These are phyloP conservation scores for Salvator merianae DNA, from an alignment of 2,113 vertebrate species.

Conservation along the genomic window DNA sequence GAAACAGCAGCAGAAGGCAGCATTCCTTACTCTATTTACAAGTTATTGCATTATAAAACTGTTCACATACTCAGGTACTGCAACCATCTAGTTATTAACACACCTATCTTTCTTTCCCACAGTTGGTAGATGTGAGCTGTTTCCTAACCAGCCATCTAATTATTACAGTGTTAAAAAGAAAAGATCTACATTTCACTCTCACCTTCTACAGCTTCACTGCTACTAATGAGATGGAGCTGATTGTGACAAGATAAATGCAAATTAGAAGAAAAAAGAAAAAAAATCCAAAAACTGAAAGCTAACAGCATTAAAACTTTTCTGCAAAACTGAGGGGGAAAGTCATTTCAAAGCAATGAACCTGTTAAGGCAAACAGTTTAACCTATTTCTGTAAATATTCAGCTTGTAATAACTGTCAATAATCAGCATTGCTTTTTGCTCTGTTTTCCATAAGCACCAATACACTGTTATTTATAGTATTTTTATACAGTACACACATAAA, in stretches of 20 bases:
- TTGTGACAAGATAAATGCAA: conserved; percentile 41
- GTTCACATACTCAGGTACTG: neutral
- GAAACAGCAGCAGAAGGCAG: neutral
- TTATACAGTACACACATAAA: too few species aligned
- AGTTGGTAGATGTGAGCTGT: conserved; percentile 11
- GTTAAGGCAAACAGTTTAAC: neutral
- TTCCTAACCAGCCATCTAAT: conserved; percentile 28
- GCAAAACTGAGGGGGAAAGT: neutral
- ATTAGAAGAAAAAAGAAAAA: neutral
- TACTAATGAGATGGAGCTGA: conserved; percentile 31
- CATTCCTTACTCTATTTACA: conserved; percentile 18
- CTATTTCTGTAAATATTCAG: neutral
- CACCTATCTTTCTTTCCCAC: conserved; percentile 23
- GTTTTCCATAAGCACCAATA: neutral
- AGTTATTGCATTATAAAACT: conserved; percentile 18
- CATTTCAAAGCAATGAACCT: neutral
- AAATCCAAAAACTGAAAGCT: neutral
- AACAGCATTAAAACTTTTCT: neutral
- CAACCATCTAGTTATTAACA: conserved; percentile 32
- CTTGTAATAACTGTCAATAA: neutral
- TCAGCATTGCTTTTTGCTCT: neutral
- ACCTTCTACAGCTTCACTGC: conserved; percentile 29
- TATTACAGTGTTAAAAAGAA: conserved; percentile 24
- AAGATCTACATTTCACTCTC: conserved; percentile 31
- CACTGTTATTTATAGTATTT: too few species aligned